A percentile compares a stretch with the other conserved stretches of the same genome.
These are phyloP conservation scores for Anser cygnoides DNA, from an alignment of 2,113 vertebrate species.

Conservation along the genomic window DNA sequence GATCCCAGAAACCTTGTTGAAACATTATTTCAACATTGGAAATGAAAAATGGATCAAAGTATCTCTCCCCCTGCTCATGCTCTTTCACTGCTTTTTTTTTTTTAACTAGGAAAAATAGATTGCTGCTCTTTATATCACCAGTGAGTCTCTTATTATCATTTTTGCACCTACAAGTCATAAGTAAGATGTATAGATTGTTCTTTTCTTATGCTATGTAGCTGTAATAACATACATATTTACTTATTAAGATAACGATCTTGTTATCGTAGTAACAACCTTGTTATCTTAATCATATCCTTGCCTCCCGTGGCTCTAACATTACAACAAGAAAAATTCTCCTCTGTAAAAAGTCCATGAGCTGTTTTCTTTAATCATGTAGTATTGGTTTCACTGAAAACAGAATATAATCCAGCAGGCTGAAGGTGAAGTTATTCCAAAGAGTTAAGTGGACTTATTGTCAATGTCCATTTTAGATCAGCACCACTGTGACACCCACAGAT, in stretches of 20 bases:
- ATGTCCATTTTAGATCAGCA: not conserved
- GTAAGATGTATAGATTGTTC: not conserved
- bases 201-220: not conserved
- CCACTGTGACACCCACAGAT: not conserved
- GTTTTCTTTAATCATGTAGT: not conserved
- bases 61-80: not conserved
- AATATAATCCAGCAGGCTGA: not conserved
- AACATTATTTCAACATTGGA: accelerated
- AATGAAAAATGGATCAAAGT: not conserved
- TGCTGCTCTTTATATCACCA: not conserved
- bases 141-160: not conserved
- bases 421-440: not conserved
- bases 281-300: not conserved
- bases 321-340: not conserved
- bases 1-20: not conserved
- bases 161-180: not conserved
- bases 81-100: not conserved
- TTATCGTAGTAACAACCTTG: not conserved
- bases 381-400: not conserved
- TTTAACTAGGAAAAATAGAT: not conserved
- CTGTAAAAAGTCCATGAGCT: not conserved
- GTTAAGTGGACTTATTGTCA: not conserved
- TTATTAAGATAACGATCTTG: not conserved
- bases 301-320: accelerated
- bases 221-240: not conserved